These are phyloP conservation scores for Pangasius djambal DNA, from an alignment of 2,797 vertebrate genomes.

Conservation along the genomic window DNA sequence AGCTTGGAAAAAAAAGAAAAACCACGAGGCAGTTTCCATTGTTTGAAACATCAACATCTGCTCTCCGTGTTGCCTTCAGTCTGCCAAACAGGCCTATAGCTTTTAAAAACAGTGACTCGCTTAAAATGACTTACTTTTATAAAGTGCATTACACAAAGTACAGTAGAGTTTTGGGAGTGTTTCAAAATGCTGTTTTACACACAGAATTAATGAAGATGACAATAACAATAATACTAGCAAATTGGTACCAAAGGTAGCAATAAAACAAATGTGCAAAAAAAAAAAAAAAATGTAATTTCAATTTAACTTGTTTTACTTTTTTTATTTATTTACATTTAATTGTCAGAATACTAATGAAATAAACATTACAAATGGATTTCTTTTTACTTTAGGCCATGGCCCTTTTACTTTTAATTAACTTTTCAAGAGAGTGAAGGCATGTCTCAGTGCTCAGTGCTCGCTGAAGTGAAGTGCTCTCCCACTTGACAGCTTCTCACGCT, in stretches of 20 bases:
- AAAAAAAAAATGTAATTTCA: too few relatives aligned
- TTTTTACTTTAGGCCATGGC: not conserved
- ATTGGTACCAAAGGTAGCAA: not conserved
- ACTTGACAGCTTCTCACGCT: not conserved
- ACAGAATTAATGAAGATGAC: not conserved
- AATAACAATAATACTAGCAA: not conserved
- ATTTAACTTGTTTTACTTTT: too few relatives aligned
- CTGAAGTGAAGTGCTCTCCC: not conserved
- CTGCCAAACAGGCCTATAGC: not conserved
- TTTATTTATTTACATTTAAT: too few relatives aligned
- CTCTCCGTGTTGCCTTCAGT: not conserved
- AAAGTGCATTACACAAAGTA: not conserved
- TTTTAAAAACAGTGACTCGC: too few relatives aligned
- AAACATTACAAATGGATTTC: not conserved
- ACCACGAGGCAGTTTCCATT: not conserved
- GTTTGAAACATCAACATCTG: constrained; percentile 5
- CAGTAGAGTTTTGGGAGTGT: not conserved
- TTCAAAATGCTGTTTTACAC: not conserved
- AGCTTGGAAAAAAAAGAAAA: not conserved
- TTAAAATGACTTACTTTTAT: not conserved
- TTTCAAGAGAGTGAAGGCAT: too few relatives aligned
- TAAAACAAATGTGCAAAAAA: not conserved
- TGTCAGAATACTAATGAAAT: too few relatives aligned
- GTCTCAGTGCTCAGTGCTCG: not conserved
- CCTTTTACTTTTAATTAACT: not conserved